A percentile compares a stretch with the other conserved stretches of the same genome.
Evolutionary conservation across 2,888 invertebrate genomes (phyloP).

Genomic region (Trilocha varians): DNA sequence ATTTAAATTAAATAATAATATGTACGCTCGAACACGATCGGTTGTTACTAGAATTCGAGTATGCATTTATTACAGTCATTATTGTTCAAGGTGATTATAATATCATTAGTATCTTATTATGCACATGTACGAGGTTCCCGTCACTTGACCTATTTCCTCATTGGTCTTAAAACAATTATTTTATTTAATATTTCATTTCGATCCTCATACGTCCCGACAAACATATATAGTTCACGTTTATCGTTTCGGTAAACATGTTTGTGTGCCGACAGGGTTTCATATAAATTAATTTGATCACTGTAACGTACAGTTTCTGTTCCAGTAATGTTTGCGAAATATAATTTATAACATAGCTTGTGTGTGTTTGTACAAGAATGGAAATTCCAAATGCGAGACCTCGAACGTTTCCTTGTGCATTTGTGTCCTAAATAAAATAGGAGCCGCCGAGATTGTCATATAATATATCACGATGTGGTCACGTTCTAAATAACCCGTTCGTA

Average conservation of each 20-base stretch:
- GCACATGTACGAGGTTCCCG: slow-evolving; percentile 18
- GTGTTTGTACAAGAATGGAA: not conserved
- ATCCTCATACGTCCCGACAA: slow-evolving; percentile 16
- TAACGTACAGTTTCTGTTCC: not conserved
- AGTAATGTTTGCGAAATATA: not conserved
- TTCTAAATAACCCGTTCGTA: slow-evolving; percentile 57
- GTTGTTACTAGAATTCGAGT: not conserved
- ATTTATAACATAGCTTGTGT: not conserved
- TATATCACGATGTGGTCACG: slow-evolving; percentile 51
- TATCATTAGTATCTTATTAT: slow-evolving; percentile 18
- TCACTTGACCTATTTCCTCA: slow-evolving; percentile 24
- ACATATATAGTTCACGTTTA: not conserved
- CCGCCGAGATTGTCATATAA: slow-evolving; percentile 32
- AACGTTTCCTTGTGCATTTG: slow-evolving; percentile 14
- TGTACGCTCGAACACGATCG: not conserved
- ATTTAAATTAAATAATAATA: not conserved
- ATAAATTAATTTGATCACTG: not conserved
- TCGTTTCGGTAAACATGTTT: not conserved
- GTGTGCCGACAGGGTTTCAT: not conserved
- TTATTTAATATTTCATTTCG: no score
- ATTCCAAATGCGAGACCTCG: not conserved
- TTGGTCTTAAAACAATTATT: no score
- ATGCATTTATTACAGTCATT: not conserved
- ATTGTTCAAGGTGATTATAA: slow-evolving; percentile 18
- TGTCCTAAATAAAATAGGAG: slow-evolving; percentile 31